Base-by-base conservation (phyloP, 2,113 vertebrate species). In the Salvelinus alpinus region DNA sequence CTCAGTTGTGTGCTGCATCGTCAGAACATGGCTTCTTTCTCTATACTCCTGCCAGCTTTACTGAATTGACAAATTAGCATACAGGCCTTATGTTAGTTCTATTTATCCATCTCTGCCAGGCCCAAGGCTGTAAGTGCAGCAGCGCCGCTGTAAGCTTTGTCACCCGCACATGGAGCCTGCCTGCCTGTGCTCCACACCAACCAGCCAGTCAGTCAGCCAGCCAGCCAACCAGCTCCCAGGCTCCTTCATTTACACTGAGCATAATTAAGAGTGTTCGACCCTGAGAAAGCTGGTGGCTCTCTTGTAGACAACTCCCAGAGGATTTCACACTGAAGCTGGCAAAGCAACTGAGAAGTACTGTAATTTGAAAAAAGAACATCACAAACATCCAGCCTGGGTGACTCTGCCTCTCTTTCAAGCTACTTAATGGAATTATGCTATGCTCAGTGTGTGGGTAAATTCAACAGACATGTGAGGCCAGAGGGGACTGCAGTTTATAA, bases 211-310 rank as follows among this genome's bases (percentile, higher is more conserved):
- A 44, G 38, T 44, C 38, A 44, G 38, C 9, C 38, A 54, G n/a
- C 80, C 78, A 84, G 79, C 75, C 72, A 84, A 77, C 75, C 72
- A 80, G 78, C 78, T 80, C 79, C 77, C 74, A 78, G 72, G 84
- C 80, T 77, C 78, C 89, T 84, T 90, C 81, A 86, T 88, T 88
- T 87, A 88, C 83, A 86, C 83, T 80, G 72, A n/a, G 68, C 80
- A 79, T 89, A 89, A 90, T 89, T 88, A 86, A 88, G 85, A 85
- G 82, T 76, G 62, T 83, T 80, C 73, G 22, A 78, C 82, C 81
- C 80, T 74, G 22, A 85, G 85, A 88, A 89, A 86, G 83, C 84
- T 75, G 77, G 80, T 81, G 85, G 78, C 69, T 88, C 78, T 54
- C 51, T 82, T 84, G 80, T 75, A 85, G 84, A 78, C 84, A 83